A percentile compares a stretch with the other conserved stretches of the same genome.
Conservation (phyloP, 2,113 vertebrate genomes). For the Hirundichthys speculiger region DNA sequence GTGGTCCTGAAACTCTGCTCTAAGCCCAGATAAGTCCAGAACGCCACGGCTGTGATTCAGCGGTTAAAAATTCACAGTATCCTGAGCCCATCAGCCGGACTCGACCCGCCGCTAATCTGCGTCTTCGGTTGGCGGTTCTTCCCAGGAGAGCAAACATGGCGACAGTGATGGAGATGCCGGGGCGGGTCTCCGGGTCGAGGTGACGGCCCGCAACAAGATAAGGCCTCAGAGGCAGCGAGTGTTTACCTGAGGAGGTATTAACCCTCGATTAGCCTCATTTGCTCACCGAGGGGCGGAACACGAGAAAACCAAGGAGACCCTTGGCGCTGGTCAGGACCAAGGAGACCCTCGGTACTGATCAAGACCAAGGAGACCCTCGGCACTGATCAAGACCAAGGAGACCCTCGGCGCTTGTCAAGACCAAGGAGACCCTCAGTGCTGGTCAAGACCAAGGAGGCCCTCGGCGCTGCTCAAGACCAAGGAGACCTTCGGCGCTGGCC, state of each 20-base stretch:
- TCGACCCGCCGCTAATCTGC: neutral
- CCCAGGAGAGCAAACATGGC: slow-evolving; percentile 19
- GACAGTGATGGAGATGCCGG: slow-evolving; percentile 17
- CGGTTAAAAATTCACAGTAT: slow-evolving; percentile 3
- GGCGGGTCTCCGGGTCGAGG: neutral
- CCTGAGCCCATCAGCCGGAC: neutral
- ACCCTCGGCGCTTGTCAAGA: no score
- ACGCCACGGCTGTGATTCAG: neutral
- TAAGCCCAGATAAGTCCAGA: neutral
- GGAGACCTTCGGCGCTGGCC: no score
- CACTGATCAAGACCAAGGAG: no score
- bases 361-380: no score
- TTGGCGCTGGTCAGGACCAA: no score
- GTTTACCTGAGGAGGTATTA: slow-evolving; percentile 9
- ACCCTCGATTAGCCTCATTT: slow-evolving; percentile 14
- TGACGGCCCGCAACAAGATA: slow-evolving; percentile 4
- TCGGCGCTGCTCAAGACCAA: no score
- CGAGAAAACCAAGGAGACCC: no score
- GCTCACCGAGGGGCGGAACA: no score
- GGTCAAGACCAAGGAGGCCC: no score
- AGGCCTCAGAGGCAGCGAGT: neutral
- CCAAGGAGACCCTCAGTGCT: no score
- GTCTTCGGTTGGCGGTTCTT: neutral
- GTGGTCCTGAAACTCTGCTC: neutral
- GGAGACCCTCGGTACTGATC: no score